Base-by-base conservation (phyloP, 2,797 vertebrate species). In the Lutjanus argentimaculatus region DNA sequence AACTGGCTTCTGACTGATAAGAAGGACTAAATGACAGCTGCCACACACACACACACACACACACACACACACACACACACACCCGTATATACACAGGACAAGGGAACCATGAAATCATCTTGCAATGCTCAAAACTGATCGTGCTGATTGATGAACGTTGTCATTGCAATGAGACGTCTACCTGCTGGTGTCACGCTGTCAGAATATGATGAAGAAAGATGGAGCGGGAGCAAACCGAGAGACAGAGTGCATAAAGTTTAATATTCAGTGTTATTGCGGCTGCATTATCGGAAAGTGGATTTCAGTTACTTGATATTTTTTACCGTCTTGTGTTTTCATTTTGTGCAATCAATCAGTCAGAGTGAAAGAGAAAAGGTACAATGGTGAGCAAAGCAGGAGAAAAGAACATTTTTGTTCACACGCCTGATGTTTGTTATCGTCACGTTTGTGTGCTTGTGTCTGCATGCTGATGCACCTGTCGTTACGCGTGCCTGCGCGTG, bases 161-260 rank as follows among this genome's bases (percentile, higher is more conserved):
- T 55, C 55, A 4, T 11, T 13, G 56, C 22, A 22, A 17, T 6
- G 15, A 56, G 59, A 72, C 62, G 58, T 17, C 25, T 8, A 58
- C 53, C n/a, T 67, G 56, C 22, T 46, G 42, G 59, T 63, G 75
- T 62, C 75, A 64, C 67, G 4, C 14, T 63, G 75, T 70, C 59
- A 51, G 6, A 4, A 25, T n/a, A 5, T 45, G 57, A 53, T 42
- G 49, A n/a, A 45, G 40, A 45, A 19, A 52, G 21, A 56, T 42
- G 59, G 25, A n/a, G 17, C 49, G 1, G 19, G 8, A 25, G 11
- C 22, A 46, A 19, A 49, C 53, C 19, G 25, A 19, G 45, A 45
- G n/a, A 22, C n/a, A 6, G 17, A 8, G 14, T 5, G 15, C 45
- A 30, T 52, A 3, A 12, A 21, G 36, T 67, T 66, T 53, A 45